phyloP scores from a whole-genome alignment of 2,888 invertebrate species.

The Cataglyphis altisquamis region DNA sequence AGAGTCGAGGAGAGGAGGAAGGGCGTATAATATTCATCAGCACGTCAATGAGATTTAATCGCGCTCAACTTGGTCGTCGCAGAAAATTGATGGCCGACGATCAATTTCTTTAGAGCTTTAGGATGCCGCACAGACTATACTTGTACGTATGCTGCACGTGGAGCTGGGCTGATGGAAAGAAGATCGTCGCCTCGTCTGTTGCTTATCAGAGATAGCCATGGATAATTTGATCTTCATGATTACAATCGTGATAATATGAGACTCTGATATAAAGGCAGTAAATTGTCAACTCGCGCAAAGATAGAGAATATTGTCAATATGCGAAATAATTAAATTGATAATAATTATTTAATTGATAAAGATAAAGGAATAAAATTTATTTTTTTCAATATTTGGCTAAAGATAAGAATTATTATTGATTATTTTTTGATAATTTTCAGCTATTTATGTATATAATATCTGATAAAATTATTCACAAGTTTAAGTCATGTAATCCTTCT shows the following conservation, averaged over 20 bases:
- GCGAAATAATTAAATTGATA: not conserved
- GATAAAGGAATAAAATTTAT: not conserved
- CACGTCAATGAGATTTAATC: constrained; percentile 84
- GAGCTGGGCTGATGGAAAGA: constrained; percentile 43
- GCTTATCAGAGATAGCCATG: not conserved
- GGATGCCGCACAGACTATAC: constrained; percentile 59
- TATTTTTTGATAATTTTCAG: not conserved
- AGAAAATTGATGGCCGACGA: constrained; percentile 14
- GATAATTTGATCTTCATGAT: constrained; percentile 13
- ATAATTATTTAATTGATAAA: not conserved
- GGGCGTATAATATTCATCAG: constrained; percentile 85
- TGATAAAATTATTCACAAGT: not conserved
- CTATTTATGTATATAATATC: not conserved
- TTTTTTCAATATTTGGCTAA: not conserved
- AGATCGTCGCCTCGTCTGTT: constrained; percentile 16
- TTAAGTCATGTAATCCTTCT: not conserved
- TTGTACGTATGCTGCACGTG: constrained; percentile 53
- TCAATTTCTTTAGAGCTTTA: constrained; percentile 58
- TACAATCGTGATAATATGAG: not conserved
- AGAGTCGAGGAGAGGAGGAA: constrained; percentile 84
- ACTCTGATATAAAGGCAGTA: not conserved
- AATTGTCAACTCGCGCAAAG: not conserved
- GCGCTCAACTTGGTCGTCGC: constrained; percentile 3
- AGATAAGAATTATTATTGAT: not conserved
- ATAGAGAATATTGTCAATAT: not conserved